These are phyloP conservation scores for Cottoperca gobio DNA, from an alignment of 2,797 vertebrate genomes.

Conservation along the genomic window DNA sequence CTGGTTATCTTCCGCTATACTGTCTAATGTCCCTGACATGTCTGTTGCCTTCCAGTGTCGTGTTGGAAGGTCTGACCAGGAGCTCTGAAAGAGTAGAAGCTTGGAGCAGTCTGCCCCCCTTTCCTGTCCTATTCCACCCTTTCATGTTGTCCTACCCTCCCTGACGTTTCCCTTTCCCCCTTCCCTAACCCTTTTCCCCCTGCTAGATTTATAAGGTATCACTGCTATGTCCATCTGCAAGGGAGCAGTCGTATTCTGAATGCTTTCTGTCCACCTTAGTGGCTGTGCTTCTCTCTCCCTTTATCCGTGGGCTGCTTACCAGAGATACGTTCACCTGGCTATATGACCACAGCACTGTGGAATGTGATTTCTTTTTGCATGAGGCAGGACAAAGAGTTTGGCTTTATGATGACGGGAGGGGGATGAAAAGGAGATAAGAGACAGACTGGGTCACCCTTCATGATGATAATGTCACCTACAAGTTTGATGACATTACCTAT, in stretches of 20 bases:
- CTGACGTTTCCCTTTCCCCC: conserved; percentile 31
- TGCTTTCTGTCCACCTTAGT: conserved; percentile 72
- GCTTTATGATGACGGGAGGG: conserved; percentile 55
- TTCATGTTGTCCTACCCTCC: conserved; percentile 54
- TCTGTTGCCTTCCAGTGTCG: conserved; percentile 84
- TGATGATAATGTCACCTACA: conserved; percentile 71
- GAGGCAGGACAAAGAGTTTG: conserved; percentile 76
- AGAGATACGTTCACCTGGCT: conserved; percentile 66
- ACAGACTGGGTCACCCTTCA: conserved; percentile 48
- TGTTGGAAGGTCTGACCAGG: conserved; percentile 77
- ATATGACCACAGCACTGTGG: conserved; percentile 65
- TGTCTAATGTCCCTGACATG: conserved; percentile 78
- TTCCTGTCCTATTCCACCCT: conserved; percentile 50
- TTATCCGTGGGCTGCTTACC: conserved; percentile 68
- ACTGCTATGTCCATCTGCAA: conserved; percentile 65
- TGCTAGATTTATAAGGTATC: conserved; percentile 79
- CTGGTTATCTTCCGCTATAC: conserved; percentile 59
- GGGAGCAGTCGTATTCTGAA: conserved; percentile 67
- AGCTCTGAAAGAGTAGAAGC: conserved; percentile 80
- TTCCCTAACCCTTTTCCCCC: conserved; percentile 49
- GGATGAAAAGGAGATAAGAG: conserved; percentile 41
- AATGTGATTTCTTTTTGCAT: conserved; percentile 78
- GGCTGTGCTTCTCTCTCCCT: conserved; percentile 73
- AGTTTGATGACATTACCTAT: conserved; percentile 66
- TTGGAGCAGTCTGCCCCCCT: conserved; percentile 71